These are phyloP conservation scores for Sandelia bainsii DNA, from an alignment of 2,797 vertebrate genomes.

Conservation along the genomic window DNA sequence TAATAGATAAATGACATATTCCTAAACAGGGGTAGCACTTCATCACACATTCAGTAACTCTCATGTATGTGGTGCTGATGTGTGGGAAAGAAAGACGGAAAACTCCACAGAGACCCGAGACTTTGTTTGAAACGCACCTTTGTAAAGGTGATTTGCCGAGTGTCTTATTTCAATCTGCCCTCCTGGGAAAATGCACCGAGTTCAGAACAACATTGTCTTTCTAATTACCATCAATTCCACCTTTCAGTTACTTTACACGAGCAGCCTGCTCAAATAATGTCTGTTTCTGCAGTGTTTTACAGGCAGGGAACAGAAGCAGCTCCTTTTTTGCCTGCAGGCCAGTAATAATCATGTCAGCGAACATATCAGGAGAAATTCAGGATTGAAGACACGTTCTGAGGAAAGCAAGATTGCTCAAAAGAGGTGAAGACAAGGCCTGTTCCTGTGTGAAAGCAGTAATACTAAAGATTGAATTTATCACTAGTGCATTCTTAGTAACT, in stretches of 20 bases:
- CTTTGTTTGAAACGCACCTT: constrained; percentile 18
- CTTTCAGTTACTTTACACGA: constrained; percentile 27
- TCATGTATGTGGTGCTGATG: background rate
- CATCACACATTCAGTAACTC: background rate
- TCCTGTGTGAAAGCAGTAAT: background rate
- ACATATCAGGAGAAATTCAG: background rate
- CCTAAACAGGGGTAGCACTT: background rate
- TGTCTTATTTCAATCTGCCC: constrained; percentile 26
- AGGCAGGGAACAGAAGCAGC: background rate
- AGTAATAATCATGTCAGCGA: background rate
- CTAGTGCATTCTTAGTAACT: background rate
- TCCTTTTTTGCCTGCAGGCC: background rate
- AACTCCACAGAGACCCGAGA: constrained; percentile 14
- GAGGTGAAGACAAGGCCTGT: too few relatives aligned
- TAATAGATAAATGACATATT: background rate
- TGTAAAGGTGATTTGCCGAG: constrained; percentile 32
- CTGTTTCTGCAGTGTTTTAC: background rate
- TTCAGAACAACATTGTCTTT: constrained; percentile 14
- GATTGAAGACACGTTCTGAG: background rate
- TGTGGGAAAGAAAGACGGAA: constrained; percentile 33
- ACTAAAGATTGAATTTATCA: background rate
- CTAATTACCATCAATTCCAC: constrained; percentile 33
- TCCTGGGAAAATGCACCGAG: constrained; percentile 28
- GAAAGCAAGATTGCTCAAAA: background rate
- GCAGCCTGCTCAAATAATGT: background rate